Evolutionary conservation across 2,888 invertebrate species (phyloP).

Genomic region (Caenorhabditis sp.): DNA sequence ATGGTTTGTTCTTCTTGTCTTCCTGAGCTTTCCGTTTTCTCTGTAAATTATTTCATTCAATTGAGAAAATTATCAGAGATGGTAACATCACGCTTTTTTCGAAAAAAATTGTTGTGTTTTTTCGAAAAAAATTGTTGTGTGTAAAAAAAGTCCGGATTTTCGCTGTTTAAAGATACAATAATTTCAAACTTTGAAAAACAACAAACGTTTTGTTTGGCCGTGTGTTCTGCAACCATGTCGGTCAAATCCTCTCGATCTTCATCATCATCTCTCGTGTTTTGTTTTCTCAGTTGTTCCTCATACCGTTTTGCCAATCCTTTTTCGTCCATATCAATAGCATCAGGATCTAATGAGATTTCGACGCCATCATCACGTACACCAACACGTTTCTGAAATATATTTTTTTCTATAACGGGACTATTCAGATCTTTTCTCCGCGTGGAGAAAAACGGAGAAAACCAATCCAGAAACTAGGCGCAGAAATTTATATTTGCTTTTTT

Average conservation of each 20-base stretch:
- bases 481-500: no score
- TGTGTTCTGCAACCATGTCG: slow-evolving; percentile 98
- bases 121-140: no score
- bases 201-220: slow-evolving; percentile 88
- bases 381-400: slow-evolving; percentile 51
- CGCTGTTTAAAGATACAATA: slow-evolving; percentile 2
- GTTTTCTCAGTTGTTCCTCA: slow-evolving; percentile 92
- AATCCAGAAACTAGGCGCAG: not conserved
- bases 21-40: slow-evolving; percentile 69
- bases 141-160: no score
- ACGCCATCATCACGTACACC: slow-evolving; percentile 75
- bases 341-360: slow-evolving; percentile 94
- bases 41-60: no score
- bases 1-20: slow-evolving; percentile 61
- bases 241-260: slow-evolving; percentile 87
- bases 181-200: no score
- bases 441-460: no score
- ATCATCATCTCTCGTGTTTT: slow-evolving; percentile 75
- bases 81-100: no score
- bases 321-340: slow-evolving; percentile 72
- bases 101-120: no score
- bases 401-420: no score
- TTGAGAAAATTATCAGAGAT: no score
- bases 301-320: slow-evolving; percentile 89
- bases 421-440: no score